These are phyloP conservation scores for Apodemus agrarius DNA, from an alignment of 2,797 vertebrate species.

Conservation along the genomic window DNA sequence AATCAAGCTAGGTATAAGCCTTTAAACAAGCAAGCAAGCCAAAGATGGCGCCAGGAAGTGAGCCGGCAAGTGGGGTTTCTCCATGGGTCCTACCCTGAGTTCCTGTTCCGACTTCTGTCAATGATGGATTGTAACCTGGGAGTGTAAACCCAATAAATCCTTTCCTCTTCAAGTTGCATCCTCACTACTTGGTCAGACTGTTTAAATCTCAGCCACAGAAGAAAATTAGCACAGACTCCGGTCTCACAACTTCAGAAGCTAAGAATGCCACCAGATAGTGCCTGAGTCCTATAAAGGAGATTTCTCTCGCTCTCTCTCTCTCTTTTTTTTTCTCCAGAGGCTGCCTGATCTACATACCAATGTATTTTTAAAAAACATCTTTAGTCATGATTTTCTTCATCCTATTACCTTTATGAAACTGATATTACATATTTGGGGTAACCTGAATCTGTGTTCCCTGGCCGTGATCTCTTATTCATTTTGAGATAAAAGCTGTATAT, in stretches of 20 bases:
- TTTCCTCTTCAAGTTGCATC: neutral
- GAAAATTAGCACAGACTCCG: neutral
- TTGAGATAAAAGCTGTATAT: neutral
- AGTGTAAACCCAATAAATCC: neutral
- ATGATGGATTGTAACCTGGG: neutral
- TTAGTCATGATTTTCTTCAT: neutral
- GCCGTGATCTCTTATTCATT: neutral
- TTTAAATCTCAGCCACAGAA: neutral
- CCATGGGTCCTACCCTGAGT: neutral
- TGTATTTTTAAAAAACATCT: neutral
- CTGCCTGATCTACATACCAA: neutral
- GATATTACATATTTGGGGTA: neutral
- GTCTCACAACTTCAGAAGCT: neutral
- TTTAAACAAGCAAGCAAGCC: neutral
- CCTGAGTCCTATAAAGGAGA: neutral
- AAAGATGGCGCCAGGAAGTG: neutral
- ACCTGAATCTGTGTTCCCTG: neutral
- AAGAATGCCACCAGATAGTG: neutral
- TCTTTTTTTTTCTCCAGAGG: neutral
- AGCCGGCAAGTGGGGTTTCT: neutral
- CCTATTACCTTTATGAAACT: neutral
- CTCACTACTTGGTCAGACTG: neutral
- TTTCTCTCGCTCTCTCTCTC: too few species aligned
- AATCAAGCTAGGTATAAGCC: neutral
- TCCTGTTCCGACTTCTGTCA: neutral